Conservation (phyloP, 2,113 vertebrate genomes). For the Erythrocercus mccallii region DNA sequence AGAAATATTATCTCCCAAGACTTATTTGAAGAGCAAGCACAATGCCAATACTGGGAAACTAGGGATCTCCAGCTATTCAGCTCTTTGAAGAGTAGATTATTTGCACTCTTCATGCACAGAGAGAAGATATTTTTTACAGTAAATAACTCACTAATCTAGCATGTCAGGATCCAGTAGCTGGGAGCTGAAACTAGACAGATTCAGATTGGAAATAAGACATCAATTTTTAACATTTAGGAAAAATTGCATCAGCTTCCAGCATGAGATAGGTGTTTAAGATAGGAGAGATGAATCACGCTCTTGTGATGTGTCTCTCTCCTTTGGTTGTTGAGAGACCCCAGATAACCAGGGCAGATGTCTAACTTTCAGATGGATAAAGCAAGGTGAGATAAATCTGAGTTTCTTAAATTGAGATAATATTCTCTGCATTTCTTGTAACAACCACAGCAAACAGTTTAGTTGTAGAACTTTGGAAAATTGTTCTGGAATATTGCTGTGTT, state of each 20-base stretch:
- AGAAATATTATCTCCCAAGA: conserved; percentile 34
- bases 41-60: not conserved
- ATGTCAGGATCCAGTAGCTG: conserved; percentile 7
- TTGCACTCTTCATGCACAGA: not conserved
- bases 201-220: conserved; percentile 40
- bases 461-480: not conserved
- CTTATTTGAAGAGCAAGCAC: conserved; percentile 13
- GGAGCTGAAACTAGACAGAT: conserved; percentile 22
- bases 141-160: conserved; percentile 41
- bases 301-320: not conserved
- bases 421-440: not conserved
- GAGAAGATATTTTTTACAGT: not conserved
- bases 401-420: not conserved
- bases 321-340: not conserved
- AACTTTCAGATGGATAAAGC: not conserved
- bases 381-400: not conserved
- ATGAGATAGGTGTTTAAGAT: conserved; percentile 25
- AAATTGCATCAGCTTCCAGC: conserved; percentile 26
- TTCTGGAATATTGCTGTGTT: not conserved
- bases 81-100: conserved; percentile 42
- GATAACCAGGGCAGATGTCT: not conserved
- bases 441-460: not conserved
- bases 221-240: not conserved
- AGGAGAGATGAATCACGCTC: not conserved
- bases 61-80: conserved; percentile 1